Evolutionary conservation across 1,140 invertebrate species (phyloP).

Genomic region (Zaprionus vittiger): DNA sequence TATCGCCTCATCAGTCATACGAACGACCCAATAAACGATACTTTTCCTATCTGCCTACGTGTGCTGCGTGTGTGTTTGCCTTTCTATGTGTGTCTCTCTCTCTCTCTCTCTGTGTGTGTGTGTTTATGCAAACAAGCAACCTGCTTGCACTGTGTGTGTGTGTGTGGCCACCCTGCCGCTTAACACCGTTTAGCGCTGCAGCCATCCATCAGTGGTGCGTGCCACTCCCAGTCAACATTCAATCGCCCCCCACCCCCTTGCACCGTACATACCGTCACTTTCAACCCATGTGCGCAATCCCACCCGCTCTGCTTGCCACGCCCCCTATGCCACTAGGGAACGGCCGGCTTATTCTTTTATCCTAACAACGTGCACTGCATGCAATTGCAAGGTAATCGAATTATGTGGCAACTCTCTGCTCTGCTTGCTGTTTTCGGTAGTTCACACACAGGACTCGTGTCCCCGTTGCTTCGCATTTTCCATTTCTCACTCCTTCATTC

Average conservation of each 20-base stretch:
- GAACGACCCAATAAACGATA: slow-evolving; percentile 26
- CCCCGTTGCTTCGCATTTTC: neutral
- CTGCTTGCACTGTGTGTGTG: neutral
- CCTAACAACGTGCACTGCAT: slow-evolving; percentile 48
- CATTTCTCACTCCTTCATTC: neutral
- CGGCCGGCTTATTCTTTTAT: slow-evolving; percentile 30
- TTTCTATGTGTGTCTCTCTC: neutral
- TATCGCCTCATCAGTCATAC: slow-evolving; percentile 20
- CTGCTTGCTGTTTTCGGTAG: slow-evolving; percentile 28
- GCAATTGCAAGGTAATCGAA: slow-evolving; percentile 70
- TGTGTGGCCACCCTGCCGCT: slow-evolving; percentile 9
- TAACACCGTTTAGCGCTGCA: slow-evolving; percentile 43
- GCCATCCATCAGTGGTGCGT: slow-evolving; percentile 32
- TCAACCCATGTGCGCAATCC: neutral
- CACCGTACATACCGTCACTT: neutral
- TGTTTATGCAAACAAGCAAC: slow-evolving; percentile 15
- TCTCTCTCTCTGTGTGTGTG: neutral
- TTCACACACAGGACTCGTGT: neutral
- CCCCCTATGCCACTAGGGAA: neutral
- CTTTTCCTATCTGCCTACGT: slow-evolving; percentile 18
- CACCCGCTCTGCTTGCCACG: no score
- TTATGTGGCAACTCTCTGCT: slow-evolving; percentile 67
- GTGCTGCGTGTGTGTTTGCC: neutral
- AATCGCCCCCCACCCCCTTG: neutral
- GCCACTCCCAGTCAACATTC: slow-evolving; percentile 16